phyloP scores from a whole-genome alignment of 2,888 invertebrate genomes.

The Papilio demoleus region DNA sequence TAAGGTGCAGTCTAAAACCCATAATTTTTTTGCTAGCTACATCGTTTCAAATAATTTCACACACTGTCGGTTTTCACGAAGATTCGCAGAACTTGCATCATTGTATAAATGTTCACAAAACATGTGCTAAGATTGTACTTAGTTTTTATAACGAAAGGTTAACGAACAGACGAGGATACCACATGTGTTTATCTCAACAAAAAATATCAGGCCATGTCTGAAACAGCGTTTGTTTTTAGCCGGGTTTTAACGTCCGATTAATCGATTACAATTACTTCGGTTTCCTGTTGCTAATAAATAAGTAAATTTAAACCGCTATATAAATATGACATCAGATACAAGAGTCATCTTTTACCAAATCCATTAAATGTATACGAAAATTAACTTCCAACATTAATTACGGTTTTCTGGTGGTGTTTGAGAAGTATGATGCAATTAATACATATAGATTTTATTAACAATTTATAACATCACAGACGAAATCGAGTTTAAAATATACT shows the following conservation, averaged over 20 bases:
- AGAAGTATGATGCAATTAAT: neutral
- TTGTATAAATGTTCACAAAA: conserved; percentile 6
- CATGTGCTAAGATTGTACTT: conserved; percentile 4
- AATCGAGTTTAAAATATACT: neutral
- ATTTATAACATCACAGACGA: neutral
- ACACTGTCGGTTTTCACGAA: neutral
- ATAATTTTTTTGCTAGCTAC: neutral
- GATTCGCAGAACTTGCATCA: conserved; percentile 5
- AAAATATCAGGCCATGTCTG: conserved; percentile 13
- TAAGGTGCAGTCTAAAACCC: neutral
- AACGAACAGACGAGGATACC: conserved; percentile 29
- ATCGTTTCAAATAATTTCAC: neutral
- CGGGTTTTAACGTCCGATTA: neutral
- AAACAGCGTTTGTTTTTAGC: conserved; percentile 7
- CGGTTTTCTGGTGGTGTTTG: no score
- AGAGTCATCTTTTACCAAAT: neutral
- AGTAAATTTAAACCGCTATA: conserved; percentile 1
- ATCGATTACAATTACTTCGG: conserved; percentile 10
- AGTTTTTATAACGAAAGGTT: conserved; percentile 21
- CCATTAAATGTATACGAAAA: no score
- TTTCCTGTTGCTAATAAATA: conserved; percentile 8
- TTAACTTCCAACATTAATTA: no score
- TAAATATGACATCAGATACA: neutral
- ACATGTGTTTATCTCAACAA: conserved; percentile 26
- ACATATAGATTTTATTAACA: neutral